Conservation (phyloP, 2,797 vertebrate genomes). For the Acrossocheilus wenchowensis region DNA sequence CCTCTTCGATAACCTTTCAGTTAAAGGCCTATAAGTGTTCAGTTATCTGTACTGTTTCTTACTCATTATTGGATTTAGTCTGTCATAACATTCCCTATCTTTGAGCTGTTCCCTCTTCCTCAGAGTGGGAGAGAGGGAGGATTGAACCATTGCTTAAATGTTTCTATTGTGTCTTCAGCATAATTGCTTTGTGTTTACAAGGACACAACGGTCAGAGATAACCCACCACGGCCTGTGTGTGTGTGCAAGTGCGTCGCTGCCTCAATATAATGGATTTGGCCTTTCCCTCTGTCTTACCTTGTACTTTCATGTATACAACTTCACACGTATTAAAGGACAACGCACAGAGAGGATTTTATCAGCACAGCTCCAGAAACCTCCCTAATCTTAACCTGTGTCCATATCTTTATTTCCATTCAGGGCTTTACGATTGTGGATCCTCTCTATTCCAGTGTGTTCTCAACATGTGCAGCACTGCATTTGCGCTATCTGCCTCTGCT, state of each 20-base stretch:
- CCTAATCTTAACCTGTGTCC: slow-evolving; percentile 48
- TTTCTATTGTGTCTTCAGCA: slow-evolving; percentile 69
- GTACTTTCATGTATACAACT: slow-evolving; percentile 41
- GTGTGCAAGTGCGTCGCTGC: neutral
- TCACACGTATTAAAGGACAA: slow-evolving; percentile 42
- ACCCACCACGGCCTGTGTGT: slow-evolving; percentile 59
- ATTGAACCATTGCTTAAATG: slow-evolving; percentile 66
- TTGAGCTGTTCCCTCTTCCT: slow-evolving; percentile 7
- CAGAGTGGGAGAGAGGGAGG: slow-evolving; percentile 43
- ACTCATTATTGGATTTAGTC: slow-evolving; percentile 38
- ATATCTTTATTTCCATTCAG: slow-evolving; percentile 45
- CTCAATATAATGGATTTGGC: slow-evolving; percentile 46
- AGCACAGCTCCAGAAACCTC: slow-evolving; percentile 38
- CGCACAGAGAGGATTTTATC: slow-evolving; percentile 44
- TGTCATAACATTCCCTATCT: slow-evolving; percentile 41
- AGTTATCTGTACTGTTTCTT: slow-evolving; percentile 9
- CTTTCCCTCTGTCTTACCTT: slow-evolving; percentile 45
- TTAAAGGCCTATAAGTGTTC: slow-evolving; percentile 27
- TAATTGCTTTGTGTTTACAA: slow-evolving; percentile 71
- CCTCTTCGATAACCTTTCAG: slow-evolving; percentile 17
- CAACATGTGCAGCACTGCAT: neutral
- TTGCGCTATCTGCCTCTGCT: slow-evolving; percentile 24
- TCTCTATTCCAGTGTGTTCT: neutral
- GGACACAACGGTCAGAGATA: slow-evolving; percentile 68
- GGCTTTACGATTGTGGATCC: slow-evolving; percentile 20